These are phyloP conservation scores for Cantharis lateralis DNA, from an alignment of 2,888 invertebrate species.

Conservation along the genomic window DNA sequence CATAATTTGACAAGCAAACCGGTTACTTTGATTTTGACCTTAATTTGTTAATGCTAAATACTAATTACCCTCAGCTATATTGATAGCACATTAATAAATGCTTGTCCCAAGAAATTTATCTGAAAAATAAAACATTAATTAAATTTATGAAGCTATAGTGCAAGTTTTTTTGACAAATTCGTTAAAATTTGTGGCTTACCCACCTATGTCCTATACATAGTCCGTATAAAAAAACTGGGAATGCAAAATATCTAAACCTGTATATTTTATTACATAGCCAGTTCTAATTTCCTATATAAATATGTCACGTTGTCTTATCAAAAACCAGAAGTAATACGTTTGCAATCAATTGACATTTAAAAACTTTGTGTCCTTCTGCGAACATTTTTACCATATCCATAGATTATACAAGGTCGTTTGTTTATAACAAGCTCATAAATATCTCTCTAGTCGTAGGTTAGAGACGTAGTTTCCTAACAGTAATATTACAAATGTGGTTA, in stretches of 20 bases:
- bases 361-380: conserved; percentile 25
- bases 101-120: neutral
- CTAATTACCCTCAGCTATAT: neutral
- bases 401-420: conserved; percentile 34
- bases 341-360: conserved; percentile 22
- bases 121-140: neutral
- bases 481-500: conserved; percentile 19
- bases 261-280: conserved; percentile 1
- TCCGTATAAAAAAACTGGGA: neutral
- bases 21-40: neutral
- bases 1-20: neutral
- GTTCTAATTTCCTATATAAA: conserved; percentile 12
- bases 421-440: conserved; percentile 33
- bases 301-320: conserved; percentile 14
- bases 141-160: neutral
- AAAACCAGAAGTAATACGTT: conserved; percentile 15
- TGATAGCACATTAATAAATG: neutral
- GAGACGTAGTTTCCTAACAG: conserved; percentile 25
- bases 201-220: neutral
- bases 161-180: neutral
- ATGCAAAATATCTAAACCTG: neutral
- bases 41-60: neutral
- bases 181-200: neutral
- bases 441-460: conserved; percentile 25
- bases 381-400: conserved; percentile 32